These are phyloP conservation scores for Arbacia lixula DNA, from an alignment of 53 echinoderm and acorn worm genomes.

Conservation along the genomic window DNA sequence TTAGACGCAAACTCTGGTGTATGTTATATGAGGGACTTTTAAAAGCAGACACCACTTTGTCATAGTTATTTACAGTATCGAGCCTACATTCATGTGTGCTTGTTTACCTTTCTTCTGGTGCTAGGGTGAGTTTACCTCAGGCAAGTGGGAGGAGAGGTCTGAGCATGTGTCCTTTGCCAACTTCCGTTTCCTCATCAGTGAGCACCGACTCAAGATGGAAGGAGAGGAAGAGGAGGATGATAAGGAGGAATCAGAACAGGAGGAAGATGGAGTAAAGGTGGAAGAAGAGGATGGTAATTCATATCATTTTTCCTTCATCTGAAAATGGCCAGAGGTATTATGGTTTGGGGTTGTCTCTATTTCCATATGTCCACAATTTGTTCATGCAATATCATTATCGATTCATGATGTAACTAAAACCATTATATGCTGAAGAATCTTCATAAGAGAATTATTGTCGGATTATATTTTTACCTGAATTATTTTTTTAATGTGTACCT, in stretches of 20 bases:
- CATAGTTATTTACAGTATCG: background rate
- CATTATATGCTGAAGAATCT: no score
- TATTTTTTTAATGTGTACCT: no score
- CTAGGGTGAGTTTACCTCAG: conserved; percentile 87
- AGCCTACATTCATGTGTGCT: no score
- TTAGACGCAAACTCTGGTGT: no score
- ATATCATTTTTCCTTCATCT: background rate
- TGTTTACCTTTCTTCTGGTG: no score
- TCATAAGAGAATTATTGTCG: no score
- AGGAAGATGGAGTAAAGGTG: conserved; percentile 59
- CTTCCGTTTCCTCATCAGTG: conserved; percentile 81
- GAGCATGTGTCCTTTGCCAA: conserved; percentile 91
- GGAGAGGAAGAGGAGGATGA: conserved; percentile 48
- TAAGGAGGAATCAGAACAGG: conserved; percentile 50
- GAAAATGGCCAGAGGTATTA: no score
- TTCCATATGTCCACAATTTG: no score
- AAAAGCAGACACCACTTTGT: background rate
- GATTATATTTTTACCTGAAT: no score
- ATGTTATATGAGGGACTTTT: background rate
- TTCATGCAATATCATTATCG: no score
- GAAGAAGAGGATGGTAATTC: conserved; percentile 35
- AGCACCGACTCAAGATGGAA: conserved; percentile 70
- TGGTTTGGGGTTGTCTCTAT: no score
- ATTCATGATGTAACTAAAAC: no score
- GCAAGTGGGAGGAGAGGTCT: conserved; percentile 83